phyloP scores from a whole-genome alignment of 2,797 vertebrate species.

The Acropternis orthonyx region DNA sequence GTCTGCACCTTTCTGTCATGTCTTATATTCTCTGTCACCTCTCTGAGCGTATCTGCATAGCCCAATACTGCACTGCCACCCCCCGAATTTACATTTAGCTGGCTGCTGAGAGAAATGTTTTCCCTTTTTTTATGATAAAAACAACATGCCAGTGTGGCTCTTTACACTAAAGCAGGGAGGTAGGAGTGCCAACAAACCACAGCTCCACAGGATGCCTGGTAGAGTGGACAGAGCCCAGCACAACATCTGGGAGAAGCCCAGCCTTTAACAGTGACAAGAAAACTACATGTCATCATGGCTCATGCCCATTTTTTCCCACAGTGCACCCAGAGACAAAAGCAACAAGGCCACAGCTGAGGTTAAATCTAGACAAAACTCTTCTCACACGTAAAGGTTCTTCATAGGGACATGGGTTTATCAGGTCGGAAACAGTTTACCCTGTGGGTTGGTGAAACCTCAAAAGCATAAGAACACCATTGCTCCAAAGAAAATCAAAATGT shows the following conservation, averaged over 20 bases:
- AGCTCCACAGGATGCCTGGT: neutral
- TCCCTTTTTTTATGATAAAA: neutral
- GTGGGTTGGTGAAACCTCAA: neutral
- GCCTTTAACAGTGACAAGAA: neutral
- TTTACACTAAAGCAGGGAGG: neutral
- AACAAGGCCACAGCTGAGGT: neutral
- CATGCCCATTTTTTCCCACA: neutral
- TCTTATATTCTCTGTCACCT: neutral
- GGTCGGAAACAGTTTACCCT: neutral
- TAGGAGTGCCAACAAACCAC: neutral
- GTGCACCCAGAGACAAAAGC: neutral
- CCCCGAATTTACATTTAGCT: fast-evolving
- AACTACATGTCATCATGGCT: neutral
- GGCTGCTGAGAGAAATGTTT: neutral
- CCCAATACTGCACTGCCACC: neutral
- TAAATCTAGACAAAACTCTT: neutral
- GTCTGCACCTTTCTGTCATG: neutral
- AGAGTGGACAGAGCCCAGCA: neutral
- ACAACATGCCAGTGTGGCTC: neutral
- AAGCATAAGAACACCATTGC: neutral
- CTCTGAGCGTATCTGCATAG: neutral
- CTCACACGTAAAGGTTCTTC: neutral
- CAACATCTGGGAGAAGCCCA: neutral
- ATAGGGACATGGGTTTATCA: neutral
- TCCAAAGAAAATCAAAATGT: neutral